Percentiles rank a stretch among this genome's conserved stretches.
phyloP scores from a whole-genome alignment of 2,888 invertebrate species.

The Brenthis hecate region DNA sequence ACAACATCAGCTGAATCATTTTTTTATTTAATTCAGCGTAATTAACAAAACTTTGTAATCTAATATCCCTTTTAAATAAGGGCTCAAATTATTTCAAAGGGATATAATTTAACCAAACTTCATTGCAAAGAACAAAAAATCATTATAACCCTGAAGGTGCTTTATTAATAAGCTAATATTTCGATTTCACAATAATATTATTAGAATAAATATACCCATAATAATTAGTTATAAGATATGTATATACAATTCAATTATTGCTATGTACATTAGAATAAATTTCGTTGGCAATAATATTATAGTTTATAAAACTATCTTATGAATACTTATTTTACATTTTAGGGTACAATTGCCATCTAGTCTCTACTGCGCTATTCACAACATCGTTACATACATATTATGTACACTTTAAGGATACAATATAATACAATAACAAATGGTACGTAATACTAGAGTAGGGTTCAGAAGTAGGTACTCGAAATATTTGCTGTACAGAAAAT shows the following conservation, averaged over 20 bases:
- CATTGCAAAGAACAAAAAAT: conserved; percentile 13
- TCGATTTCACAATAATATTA: conserved; percentile 15
- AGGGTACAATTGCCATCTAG: conserved; percentile 10
- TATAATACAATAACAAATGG: conserved; percentile 15
- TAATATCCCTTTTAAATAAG: conserved; percentile 81
- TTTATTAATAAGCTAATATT: conserved; percentile 25
- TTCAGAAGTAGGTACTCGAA: background rate
- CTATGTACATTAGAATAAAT: conserved; percentile 44
- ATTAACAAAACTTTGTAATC: conserved; percentile 46
- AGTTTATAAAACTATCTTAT: background rate
- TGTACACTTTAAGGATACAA: conserved; percentile 29
- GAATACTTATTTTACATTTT: conserved; percentile 28
- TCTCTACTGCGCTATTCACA: conserved; percentile 66
- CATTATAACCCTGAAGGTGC: conserved; percentile 11
- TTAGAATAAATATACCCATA: conserved; percentile 44
- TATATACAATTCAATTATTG: conserved; percentile 55
- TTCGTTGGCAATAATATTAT: conserved; percentile 35
- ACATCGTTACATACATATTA: conserved; percentile 44
- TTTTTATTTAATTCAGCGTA: conserved; percentile 41
- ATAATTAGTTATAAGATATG: conserved; percentile 58
- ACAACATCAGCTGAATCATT: conserved; percentile 30
- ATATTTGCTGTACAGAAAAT: conserved; percentile 24
- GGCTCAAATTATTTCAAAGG: conserved; percentile 81
- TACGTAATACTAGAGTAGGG: conserved; percentile 8
- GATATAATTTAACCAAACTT: conserved; percentile 56